A percentile compares a stretch with the other conserved stretches of the same genome.
These are phyloP conservation scores for Intellagama lesueurii DNA, from an alignment of 2,797 vertebrate species.

Conservation along the genomic window DNA sequence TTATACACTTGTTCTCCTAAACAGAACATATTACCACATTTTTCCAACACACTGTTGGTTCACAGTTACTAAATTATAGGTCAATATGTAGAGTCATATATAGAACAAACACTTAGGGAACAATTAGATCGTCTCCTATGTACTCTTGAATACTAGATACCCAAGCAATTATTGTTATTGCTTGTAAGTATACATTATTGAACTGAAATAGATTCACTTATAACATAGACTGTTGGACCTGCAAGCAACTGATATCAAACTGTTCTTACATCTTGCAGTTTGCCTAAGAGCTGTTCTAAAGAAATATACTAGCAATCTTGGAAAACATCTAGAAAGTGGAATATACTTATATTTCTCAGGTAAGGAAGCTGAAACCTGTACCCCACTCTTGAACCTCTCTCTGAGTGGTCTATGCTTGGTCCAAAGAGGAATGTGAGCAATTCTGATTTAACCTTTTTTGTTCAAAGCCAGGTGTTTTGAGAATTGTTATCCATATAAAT, in stretches of 20 bases:
- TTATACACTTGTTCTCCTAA: too few species aligned
- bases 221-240: not conserved
- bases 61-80: not conserved
- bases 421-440: too few species aligned
- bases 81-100: not conserved
- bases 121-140: not conserved
- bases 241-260: not conserved
- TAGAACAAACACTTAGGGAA: not conserved
- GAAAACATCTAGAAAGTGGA: not conserved
- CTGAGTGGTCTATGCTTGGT: too few species aligned
- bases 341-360: not conserved
- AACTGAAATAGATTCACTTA: not conserved
- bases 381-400: too few species aligned
- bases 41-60: not conserved
- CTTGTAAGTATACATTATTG: not conserved
- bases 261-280: not conserved
- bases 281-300: not conserved
- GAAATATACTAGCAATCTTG: not conserved
- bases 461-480: not conserved
- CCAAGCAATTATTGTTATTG: not conserved
- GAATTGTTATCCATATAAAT: not conserved
- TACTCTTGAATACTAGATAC: not conserved
- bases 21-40: too few species aligned
- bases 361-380: not conserved
- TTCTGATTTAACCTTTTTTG: not conserved